Conservation (phyloP, 2,888 invertebrate species). For the Sinohyriopsis cumingii region DNA sequence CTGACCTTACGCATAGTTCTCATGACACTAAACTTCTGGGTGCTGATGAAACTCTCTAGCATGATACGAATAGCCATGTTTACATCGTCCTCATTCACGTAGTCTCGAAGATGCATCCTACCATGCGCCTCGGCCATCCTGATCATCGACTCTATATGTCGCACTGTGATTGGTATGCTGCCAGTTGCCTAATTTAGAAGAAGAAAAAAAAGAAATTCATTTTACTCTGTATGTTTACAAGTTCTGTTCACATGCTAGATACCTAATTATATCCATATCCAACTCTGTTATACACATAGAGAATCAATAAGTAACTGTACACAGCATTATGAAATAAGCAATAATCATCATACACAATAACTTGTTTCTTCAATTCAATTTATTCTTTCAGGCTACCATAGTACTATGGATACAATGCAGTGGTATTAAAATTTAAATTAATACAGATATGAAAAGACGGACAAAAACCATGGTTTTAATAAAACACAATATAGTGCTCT, state of each 20-base stretch:
- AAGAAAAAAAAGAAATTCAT: not conserved
- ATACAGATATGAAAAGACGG: too few species aligned
- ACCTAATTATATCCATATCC: not conserved
- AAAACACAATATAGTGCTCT: too few species aligned
- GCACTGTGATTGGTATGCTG: conserved; percentile 96
- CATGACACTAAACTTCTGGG: conserved; percentile 99
- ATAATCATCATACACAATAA: too few species aligned
- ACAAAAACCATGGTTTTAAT: too few species aligned
- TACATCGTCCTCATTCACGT: conserved; percentile 90
- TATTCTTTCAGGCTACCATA: too few species aligned
- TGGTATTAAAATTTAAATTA: too few species aligned
- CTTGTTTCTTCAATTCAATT: too few species aligned
- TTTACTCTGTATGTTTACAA: not conserved
- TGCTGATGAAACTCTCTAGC: conserved; percentile 98
- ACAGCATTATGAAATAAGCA: too few species aligned
- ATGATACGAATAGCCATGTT: conserved; percentile 97
- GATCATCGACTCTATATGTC: conserved; percentile 98
- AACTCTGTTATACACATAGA: not conserved
- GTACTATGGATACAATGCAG: too few species aligned
- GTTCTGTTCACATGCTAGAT: not conserved
- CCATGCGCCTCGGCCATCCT: conserved; percentile 98
- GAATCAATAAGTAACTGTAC: not conserved
- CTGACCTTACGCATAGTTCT: conserved; percentile 91
- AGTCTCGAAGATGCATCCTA: conserved; percentile 92
- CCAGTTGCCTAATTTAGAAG: conserved; percentile 83